A percentile compares a stretch with the other conserved stretches of the same genome.
Evolutionary conservation across 1,140 invertebrate genomes (phyloP).

Genomic region (Neodiprion lecontei): DNA sequence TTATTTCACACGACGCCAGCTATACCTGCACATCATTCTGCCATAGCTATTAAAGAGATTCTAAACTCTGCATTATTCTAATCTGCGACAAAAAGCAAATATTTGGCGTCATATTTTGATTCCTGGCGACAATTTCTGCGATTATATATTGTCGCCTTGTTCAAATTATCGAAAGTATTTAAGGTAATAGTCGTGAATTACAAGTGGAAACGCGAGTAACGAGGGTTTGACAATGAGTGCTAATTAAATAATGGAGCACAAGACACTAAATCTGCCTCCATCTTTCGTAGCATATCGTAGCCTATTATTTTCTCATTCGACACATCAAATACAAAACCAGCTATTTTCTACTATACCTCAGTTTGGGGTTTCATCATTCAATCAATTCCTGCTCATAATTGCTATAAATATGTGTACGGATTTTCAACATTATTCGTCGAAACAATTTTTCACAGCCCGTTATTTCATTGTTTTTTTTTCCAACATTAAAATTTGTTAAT

Average conservation of each 20-base stretch:
- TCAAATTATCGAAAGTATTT: background rate
- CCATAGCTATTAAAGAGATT: too few relatives aligned
- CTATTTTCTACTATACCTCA: too few relatives aligned
- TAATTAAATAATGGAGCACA: background rate
- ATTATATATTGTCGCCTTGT: background rate
- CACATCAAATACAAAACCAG: background rate
- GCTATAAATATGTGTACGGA: too few relatives aligned
- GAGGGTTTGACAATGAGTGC: background rate
- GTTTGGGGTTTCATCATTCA: too few relatives aligned
- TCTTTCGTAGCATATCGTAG: background rate
- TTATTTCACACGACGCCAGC: too few relatives aligned
- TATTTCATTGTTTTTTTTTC: too few relatives aligned
- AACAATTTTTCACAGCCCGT: too few relatives aligned
- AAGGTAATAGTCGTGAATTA: slow-evolving; percentile 1
- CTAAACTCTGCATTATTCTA: background rate
- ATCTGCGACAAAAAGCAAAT: background rate
- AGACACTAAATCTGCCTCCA: background rate
- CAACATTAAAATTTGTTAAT: too few relatives aligned
- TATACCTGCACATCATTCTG: too few relatives aligned
- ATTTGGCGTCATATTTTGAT: slow-evolving; percentile 5
- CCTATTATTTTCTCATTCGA: background rate
- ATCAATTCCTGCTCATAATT: too few relatives aligned
- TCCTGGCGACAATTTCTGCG: background rate
- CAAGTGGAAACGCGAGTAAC: background rate
- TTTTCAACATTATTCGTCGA: too few relatives aligned